phyloP scores from a whole-genome alignment of 2,113 vertebrate species.

The Laterallus jamaicensis region DNA sequence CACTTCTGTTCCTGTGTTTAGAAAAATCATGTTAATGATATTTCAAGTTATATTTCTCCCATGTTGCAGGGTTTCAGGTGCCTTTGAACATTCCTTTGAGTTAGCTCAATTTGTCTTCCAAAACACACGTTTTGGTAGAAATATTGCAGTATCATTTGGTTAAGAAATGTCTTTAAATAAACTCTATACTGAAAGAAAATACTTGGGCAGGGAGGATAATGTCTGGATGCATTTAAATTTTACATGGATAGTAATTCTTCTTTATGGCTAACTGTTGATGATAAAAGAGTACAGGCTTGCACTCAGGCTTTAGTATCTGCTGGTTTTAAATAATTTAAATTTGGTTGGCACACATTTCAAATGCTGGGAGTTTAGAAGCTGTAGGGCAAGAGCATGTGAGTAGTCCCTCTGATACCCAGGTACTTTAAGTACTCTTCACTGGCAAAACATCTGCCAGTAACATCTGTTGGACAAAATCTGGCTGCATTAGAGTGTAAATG shows the following conservation, averaged over 20 bases:
- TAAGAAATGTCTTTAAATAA: background rate
- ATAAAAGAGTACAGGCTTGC: background rate
- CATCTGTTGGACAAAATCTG: background rate
- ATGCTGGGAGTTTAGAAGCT: background rate
- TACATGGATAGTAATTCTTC: background rate
- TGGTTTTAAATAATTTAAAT: background rate
- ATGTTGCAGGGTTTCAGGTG: background rate
- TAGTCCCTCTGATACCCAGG: background rate
- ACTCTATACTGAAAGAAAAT: background rate
- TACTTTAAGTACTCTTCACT: background rate
- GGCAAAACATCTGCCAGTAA: background rate
- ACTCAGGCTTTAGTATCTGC: background rate
- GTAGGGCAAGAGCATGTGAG: background rate
- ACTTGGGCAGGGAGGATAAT: background rate
- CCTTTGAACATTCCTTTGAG: background rate
- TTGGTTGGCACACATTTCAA: background rate
- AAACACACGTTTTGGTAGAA: background rate
- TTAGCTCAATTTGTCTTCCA: background rate
- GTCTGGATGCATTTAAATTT: background rate
- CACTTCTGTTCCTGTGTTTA: background rate
- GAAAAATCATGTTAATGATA: background rate
- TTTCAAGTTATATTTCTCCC: background rate
- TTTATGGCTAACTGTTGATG: background rate
- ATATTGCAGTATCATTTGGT: background rate
- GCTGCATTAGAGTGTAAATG: background rate